A percentile compares a stretch with the other conserved stretches of the same genome.
Evolutionary conservation across 1,140 invertebrate genomes (phyloP).

Genomic region (Lepidurus apus): DNA sequence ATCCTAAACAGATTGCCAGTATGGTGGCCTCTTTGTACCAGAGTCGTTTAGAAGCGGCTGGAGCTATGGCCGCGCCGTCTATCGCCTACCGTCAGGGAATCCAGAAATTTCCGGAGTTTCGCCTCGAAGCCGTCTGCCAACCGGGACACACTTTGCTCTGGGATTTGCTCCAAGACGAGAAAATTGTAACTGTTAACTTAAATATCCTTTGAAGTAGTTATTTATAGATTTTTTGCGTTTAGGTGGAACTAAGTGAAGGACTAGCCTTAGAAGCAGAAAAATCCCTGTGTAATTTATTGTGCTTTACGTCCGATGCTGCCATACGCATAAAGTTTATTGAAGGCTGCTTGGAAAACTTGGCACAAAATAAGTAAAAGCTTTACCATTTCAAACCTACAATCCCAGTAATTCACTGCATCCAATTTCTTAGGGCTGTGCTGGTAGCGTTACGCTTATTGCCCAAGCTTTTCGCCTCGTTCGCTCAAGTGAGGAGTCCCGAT

Average conservation of each 20-base stretch:
- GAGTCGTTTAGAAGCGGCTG: slow-evolving; percentile 26
- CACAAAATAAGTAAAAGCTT: slow-evolving; percentile 61
- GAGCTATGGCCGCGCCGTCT: slow-evolving; percentile 35
- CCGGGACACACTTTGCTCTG: slow-evolving; percentile 85
- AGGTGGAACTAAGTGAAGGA: slow-evolving; percentile 77
- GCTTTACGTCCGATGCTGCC: slow-evolving; percentile 78
- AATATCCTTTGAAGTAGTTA: too few species aligned
- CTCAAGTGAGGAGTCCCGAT: slow-evolving; percentile 67
- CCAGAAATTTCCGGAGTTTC: slow-evolving; percentile 35
- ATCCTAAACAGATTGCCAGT: slow-evolving; percentile 42
- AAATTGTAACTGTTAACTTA: slow-evolving; percentile 49
- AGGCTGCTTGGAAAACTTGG: slow-evolving; percentile 83
- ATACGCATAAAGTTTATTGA: slow-evolving; percentile 92
- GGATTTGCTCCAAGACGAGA: slow-evolving; percentile 89
- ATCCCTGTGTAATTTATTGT: slow-evolving; percentile 77
- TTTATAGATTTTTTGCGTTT: slow-evolving; percentile 38
- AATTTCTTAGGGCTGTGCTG: slow-evolving; percentile 65
- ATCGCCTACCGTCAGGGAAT: slow-evolving; percentile 33
- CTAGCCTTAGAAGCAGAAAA: slow-evolving; percentile 86
- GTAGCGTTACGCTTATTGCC: slow-evolving; percentile 80
- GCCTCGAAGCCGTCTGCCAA: slow-evolving; percentile 71
- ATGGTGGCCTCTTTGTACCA: slow-evolving; percentile 36
- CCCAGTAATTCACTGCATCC: slow-evolving; percentile 22
- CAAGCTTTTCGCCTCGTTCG: slow-evolving; percentile 85
- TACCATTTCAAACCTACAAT: slow-evolving; percentile 36